A percentile compares a stretch with the other conserved stretches of the same genome.
These are phyloP conservation scores for Trematomus loennbergii DNA, from an alignment of 2,113 vertebrate species.

Conservation along the genomic window DNA sequence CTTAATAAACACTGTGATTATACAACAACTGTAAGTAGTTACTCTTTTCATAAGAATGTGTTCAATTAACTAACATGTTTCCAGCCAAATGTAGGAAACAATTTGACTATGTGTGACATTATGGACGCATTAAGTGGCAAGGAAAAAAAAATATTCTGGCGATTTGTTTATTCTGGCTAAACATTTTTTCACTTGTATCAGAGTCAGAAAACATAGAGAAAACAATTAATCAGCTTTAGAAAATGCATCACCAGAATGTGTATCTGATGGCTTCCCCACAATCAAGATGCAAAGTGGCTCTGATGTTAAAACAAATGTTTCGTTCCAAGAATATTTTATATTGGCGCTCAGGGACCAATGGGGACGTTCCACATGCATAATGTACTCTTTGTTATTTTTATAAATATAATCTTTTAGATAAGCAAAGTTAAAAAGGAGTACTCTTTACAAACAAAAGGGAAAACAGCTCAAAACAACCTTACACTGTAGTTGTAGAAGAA, in stretches of 20 bases:
- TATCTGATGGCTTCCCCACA: no score
- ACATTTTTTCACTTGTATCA: no score
- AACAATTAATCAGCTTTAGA: no score
- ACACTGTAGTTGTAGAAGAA: no score
- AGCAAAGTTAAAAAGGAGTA: neutral
- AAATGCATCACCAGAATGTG: no score
- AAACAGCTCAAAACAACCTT: neutral
- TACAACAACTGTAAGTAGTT: neutral
- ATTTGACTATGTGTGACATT: neutral
- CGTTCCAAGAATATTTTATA: neutral
- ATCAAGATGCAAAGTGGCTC: neutral
- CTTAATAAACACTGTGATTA: neutral
- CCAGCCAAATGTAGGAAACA: neutral
- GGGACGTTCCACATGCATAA: neutral
- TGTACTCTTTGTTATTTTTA: neutral
- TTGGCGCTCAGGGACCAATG: neutral
- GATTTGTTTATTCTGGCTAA: no score
- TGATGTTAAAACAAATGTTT: slow-evolving; percentile 3
- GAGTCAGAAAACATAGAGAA: no score
- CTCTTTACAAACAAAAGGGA: neutral
- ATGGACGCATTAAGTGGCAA: no score
- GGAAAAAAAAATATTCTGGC: no score
- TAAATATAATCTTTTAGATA: neutral
- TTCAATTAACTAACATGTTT: neutral
- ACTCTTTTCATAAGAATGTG: neutral